Percentiles rank a stretch among this genome's conserved stretches.
phyloP scores from a whole-genome alignment of 2,888 invertebrate species.

The Phyllotreta cruciferae region DNA sequence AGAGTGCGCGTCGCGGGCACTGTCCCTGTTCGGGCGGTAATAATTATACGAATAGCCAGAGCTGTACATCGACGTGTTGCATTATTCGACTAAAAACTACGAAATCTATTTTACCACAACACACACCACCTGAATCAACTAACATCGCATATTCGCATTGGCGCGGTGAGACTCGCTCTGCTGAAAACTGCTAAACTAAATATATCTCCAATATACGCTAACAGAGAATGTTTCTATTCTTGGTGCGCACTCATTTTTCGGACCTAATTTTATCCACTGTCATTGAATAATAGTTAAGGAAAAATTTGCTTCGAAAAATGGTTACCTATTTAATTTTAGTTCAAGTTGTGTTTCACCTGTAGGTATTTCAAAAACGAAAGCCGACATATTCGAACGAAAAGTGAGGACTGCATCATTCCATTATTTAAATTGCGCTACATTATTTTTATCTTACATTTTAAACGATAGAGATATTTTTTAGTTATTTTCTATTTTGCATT shows the following conservation, averaged over 20 bases:
- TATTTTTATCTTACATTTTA: no score
- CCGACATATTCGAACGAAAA: no score
- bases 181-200: conserved; percentile 74
- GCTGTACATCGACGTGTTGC: conserved; percentile 49
- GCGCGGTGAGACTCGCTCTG: conserved; percentile 58
- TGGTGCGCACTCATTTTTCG: conserved; percentile 45
- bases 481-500: no score
- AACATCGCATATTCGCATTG: conserved; percentile 31
- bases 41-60: conserved; percentile 54
- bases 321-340: no score
- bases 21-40: conserved; percentile 54
- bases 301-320: background rate
- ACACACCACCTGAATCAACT: conserved; percentile 33
- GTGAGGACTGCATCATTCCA: no score
- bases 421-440: no score
- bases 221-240: conserved; percentile 47
- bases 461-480: no score
- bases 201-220: conserved; percentile 60
- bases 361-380: no score
- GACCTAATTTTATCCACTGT: conserved; percentile 31
- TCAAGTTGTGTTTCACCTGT: no score
- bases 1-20: conserved; percentile 41
- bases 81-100: conserved; percentile 7
- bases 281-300: background rate
- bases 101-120: conserved; percentile 26